Conservation (phyloP, 1,140 invertebrate species). For the Caenorhabditis elegans region DNA sequence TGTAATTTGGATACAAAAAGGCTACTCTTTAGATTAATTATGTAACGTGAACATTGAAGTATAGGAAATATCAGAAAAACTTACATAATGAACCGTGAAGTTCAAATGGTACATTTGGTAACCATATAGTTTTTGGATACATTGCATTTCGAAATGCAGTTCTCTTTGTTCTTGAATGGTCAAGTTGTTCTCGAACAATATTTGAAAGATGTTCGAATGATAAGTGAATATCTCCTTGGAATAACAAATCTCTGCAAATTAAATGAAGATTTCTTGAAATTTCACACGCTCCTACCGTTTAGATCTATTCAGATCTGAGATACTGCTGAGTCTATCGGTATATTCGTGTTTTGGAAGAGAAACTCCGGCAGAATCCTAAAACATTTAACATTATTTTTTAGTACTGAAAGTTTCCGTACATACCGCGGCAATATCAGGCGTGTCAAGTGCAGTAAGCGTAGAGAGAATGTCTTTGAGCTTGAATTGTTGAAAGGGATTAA, state of each 20-base stretch:
- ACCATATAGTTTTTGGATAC: conserved; percentile 22
- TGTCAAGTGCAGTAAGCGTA: background rate
- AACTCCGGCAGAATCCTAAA: background rate
- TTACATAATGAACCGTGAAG: conserved; percentile 7
- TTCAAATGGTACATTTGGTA: background rate
- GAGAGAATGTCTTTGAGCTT: background rate
- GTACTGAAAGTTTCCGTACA: background rate
- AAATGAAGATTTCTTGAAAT: background rate
- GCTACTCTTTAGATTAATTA: no score
- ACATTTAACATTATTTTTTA: background rate
- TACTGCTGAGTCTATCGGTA: no score
- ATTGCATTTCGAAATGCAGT: background rate
- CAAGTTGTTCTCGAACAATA: conserved; percentile 5
- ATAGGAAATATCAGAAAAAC: no score
- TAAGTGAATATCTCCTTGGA: conserved; percentile 25
- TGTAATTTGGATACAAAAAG: no score
- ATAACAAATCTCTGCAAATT: conserved; percentile 4
- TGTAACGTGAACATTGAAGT: no score
- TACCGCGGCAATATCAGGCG: background rate
- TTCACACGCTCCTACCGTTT: background rate
- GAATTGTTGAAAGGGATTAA: background rate
- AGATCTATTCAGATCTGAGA: conserved; percentile 2
- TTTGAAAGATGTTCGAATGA: conserved; percentile 1
- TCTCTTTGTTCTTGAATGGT: conserved; percentile 5
- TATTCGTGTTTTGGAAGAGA: no score